Base-by-base conservation (phyloP, 2,113 vertebrate species). In the Hippocampus zosterae region DNA sequence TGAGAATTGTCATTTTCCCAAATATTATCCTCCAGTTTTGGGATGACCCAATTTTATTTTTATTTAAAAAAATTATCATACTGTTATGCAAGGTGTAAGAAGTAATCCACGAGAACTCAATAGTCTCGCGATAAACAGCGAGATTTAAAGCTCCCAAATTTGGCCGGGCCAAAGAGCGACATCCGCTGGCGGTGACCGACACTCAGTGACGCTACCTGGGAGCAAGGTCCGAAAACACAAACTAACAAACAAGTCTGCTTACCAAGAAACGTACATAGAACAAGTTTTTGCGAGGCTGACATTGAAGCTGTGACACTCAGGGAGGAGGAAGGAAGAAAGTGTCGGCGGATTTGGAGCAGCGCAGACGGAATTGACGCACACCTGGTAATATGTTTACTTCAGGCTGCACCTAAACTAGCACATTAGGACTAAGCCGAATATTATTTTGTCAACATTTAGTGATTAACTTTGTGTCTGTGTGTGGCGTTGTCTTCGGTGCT, bases 71-170 rank as follows among this genome's bases (percentile, higher is more conserved):
- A 18, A 16, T n/a, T n/a, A 50, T 7, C 7, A 13, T 1, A 68
- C 48, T 70, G 21, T 84, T 83, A 62, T 67, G 68, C 73, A 82
- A 82, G 56, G 84, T 86, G 81, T 87, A 83, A 84, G 79, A 81
- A 81, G 72, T 77, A 33, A 80, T 72, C 78, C 70, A 79, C 37
- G 76, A 74, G 15, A 60, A 33, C 21, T 65, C 46, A 73, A 76
- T 84, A 87, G 68, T 88, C 86, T 91, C 89, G 87, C 91, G 89
- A 90, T 87, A 79, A 87, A 87, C 77, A 71, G 81, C 88, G 91
- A 87, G 85, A 90, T 78, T 86, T 88, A 68, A 25, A 59, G 23
- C 65, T 81, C 78, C 69, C 78, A 82, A 82, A 77, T 73, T 75
- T 74, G 79, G 79, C 78, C 64, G 81, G 81, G 68, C 63, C 76